A percentile compares a stretch with the other conserved stretches of the same genome.
Conservation (phyloP, 2,888 invertebrate genomes). For the Dastarcus helophoroides region DNA sequence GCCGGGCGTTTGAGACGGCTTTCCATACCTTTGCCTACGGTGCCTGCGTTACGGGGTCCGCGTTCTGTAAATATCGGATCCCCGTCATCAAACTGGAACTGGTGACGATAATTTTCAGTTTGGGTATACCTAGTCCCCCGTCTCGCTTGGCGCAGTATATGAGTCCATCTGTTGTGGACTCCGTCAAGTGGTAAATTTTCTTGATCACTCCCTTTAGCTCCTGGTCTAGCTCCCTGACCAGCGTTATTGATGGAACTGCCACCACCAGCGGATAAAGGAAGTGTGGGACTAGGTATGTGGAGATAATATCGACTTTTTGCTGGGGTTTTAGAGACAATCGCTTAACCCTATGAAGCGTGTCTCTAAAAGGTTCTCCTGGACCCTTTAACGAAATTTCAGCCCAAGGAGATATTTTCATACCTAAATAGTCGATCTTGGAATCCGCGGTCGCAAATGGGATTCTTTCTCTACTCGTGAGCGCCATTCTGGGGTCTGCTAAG, state of each 20-base stretch:
- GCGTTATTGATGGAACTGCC: conserved; percentile 17
- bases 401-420: too few species aligned
- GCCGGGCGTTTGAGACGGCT: conserved; percentile 18
- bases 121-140: conserved; percentile 26
- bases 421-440: too few species aligned
- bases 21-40: conserved; percentile 15
- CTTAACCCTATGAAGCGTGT: too few species aligned
- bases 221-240: conserved; percentile 18
- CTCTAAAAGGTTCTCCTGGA: too few species aligned
- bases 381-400: too few species aligned
- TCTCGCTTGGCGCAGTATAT: conserved; percentile 23
- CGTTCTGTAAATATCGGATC: conserved; percentile 10
- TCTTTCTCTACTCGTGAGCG: too few species aligned
- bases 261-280: conserved; percentile 28
- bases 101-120: conserved; percentile 17
- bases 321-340: too few species aligned
- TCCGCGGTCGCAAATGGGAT: too few species aligned
- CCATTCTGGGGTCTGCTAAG: too few species aligned
- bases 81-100: conserved; percentile 15
- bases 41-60: conserved; percentile 21
- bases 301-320: conserved; percentile 28
- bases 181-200: conserved; percentile 22
- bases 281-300: conserved; percentile 30
- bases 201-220: conserved; percentile 20
- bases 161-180: conserved; percentile 17